Base-by-base conservation (phyloP, 2,113 vertebrate species). In the Scomber scombrus region DNA sequence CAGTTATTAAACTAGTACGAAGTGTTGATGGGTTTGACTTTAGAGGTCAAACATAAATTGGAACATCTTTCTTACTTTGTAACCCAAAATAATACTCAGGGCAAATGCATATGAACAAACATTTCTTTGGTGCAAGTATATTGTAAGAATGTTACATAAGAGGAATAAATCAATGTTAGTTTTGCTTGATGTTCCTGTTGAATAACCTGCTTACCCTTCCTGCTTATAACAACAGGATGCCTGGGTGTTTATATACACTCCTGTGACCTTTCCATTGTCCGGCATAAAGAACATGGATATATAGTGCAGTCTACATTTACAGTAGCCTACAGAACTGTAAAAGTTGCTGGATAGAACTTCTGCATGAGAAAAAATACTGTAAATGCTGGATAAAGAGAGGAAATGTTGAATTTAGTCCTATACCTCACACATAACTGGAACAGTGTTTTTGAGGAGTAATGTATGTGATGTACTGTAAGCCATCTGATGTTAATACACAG, bases 171-270 rank as follows among this genome's bases (percentile, higher is more conserved):
- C 2, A 46, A 23, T 26, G 34, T 65, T 81, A 54, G 66, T 72
- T 71, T 60, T 40, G 14, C 75, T 73, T 71, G 29, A 68, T 15
- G 40, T 34, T 68, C 46, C 68, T 74, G 71, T 84, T 76, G 80
- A 87, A 75, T 56, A 13, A n/a, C n/a, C n/a, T n/a, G n/a, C n/a
- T n/a, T n/a, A n/a, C n/a, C n/a, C 78, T 70, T 82, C 85, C 85
- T 82, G 74, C 50, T 78, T 52, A 23, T 46, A 85, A 78, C 67
- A 90, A 88, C 89, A 91, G 88, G 88, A 89, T 92, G 85, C 72
- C 70, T 84, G 82, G 71, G 57, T 54, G 75, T 86, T 73, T 71
- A 11, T 75, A 60, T 58, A 60, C 66, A 71, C 58, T 67, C 11
- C 3, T 54, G n/a, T 79, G 81, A 85, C 79, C 63, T 54, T 46